Base-by-base conservation (phyloP, 2,888 invertebrate species). In the Andrena bicolor region DNA sequence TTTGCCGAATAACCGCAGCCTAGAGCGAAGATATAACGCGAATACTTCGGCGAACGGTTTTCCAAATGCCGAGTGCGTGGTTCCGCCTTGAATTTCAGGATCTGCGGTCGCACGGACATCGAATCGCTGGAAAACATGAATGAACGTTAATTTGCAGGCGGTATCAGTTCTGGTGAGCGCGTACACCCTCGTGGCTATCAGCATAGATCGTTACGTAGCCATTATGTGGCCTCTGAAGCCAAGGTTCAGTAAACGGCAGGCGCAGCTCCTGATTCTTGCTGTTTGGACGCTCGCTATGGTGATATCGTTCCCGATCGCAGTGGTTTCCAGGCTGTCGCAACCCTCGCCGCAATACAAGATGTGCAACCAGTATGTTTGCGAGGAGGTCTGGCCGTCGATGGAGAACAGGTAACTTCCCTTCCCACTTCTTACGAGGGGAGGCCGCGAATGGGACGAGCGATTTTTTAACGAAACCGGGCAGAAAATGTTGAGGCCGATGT, bases 151-250 rank as follows among this genome's bases (percentile, higher is more conserved):
- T 76, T 90, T 91, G 1, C 92, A 94, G 94, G 97, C 96, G 0
- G 96, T 97, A 63, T 97, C 97, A 13, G 97, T 97, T 83, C 95
- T 97, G 86, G 97, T 98, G 79, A 97, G 97, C 92, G 98, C 98
- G 2, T 98, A 98, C 93, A 98, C 98, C 0, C 94, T 99, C 89
- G 96, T 99, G 41, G 98, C 98, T 51, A 98, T 99, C 92, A 98
- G 98, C 86, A 96, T 98, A 73, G 98, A 99, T 94, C 96, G 98
- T 23, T 99, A 98, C 92, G 96, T 98, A 93, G 98, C 98, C 69
- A 98, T 99, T 82, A 97, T 98, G 96, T 97, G 97, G 95, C 98
- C 98, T 0, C 93, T 99, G 72, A 95, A 96, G 87, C 98, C 98
- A 0, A 95, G 98, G 56, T 95, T 98, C 91, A 96, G 97, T 28